Percentiles rank a stretch among this genome's conserved stretches.
phyloP scores from a whole-genome alignment of 2,888 invertebrate species.

The Heliconius aoede region DNA sequence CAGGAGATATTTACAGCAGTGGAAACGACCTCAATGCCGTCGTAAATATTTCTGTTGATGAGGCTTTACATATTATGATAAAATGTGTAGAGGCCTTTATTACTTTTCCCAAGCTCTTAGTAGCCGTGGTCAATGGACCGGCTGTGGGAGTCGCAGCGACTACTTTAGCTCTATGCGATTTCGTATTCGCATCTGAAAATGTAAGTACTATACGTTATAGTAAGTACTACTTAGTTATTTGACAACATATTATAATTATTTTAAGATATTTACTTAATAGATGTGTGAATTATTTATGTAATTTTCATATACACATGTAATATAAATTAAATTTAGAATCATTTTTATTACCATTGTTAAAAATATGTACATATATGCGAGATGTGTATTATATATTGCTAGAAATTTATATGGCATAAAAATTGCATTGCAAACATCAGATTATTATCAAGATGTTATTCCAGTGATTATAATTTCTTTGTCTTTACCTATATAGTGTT shows the following conservation, averaged over 20 bases:
- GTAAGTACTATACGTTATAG: conserved; percentile 72
- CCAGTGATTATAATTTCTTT: background rate
- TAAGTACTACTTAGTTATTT: background rate
- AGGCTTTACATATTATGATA: conserved; percentile 65
- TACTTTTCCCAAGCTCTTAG: conserved; percentile 93
- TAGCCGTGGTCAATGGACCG: conserved; percentile 96
- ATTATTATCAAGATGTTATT: background rate
- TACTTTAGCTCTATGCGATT: conserved; percentile 92
- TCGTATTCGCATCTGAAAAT: conserved; percentile 93
- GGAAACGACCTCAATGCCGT: conserved; percentile 88
- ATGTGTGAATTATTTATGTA: no score
- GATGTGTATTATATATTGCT: background rate
- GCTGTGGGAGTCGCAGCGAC: conserved; percentile 96
- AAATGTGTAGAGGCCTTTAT: conserved; percentile 90
- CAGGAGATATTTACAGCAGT: conserved; percentile 92
- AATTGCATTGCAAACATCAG: background rate
- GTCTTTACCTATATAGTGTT: background rate
- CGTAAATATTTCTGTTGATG: conserved; percentile 53
- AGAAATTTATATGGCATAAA: background rate
- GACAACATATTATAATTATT: no score
- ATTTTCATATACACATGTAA: no score
- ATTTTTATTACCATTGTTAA: no score
- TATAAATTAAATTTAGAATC: no score
- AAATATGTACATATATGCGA: background rate
- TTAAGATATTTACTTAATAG: no score